Conservation (phyloP, 2,888 invertebrate species). For the Gerris lacustris region DNA sequence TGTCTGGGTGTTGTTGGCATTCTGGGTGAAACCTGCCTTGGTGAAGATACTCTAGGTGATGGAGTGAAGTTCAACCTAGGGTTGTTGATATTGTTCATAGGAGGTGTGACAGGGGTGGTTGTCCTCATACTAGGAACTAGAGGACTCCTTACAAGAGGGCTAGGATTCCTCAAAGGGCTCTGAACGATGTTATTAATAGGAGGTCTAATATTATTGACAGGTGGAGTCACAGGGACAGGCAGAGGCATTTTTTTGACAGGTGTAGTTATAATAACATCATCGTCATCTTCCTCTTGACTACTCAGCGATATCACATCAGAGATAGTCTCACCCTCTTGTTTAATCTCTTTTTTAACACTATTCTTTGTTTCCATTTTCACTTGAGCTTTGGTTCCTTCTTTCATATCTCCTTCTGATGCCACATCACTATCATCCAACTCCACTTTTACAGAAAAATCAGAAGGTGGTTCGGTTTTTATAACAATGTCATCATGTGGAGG, state of each 20-base stretch:
- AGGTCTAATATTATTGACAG: not conserved
- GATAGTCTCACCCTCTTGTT: too few relatives aligned
- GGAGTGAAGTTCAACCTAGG: not conserved
- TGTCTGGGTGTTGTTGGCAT: not conserved
- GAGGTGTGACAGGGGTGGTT: not conserved
- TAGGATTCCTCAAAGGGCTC: not conserved
- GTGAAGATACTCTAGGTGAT: not conserved
- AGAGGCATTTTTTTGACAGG: not conserved
- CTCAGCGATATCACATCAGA: not conserved
- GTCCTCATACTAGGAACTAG: not conserved
- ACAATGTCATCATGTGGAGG: too few relatives aligned
- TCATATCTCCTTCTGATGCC: not conserved
- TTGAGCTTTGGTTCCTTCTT: not conserved
- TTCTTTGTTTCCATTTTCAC: not conserved
- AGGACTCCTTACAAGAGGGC: not conserved
- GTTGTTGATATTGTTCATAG: not conserved
- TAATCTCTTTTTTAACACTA: too few relatives aligned
- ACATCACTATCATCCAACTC: too few relatives aligned
- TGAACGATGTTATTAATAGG: conserved; percentile 3
- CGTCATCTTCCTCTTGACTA: conserved; percentile 3
- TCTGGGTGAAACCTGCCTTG: not conserved
- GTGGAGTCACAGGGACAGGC: too few relatives aligned
- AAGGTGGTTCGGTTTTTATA: too few relatives aligned
- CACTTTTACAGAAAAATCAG: too few relatives aligned
- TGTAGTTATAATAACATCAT: conserved; percentile 4